Evolutionary conservation across 2,113 vertebrate genomes (phyloP).

Genomic region (Dicerorhinus sumatrensis): DNA sequence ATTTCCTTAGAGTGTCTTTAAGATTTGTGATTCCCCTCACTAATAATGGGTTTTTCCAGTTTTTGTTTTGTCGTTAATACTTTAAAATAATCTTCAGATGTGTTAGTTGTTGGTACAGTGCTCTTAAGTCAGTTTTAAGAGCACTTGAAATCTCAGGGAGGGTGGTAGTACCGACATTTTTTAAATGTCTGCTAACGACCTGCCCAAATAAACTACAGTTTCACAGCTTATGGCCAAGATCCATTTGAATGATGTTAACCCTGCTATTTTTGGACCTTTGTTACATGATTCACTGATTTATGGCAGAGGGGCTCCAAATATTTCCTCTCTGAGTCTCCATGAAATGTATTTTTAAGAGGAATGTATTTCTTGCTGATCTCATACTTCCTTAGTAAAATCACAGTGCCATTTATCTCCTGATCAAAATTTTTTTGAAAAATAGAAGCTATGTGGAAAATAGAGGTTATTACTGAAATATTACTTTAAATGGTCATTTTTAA

Average conservation of each 20-base stretch:
- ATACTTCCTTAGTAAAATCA: conserved; percentile 55
- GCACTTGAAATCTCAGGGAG: neutral
- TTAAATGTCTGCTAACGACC: neutral
- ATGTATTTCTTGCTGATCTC: conserved; percentile 46
- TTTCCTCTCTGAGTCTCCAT: conserved; percentile 50
- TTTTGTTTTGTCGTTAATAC: neutral
- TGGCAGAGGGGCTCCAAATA: conserved; percentile 37
- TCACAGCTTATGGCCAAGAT: neutral
- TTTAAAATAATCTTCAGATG: neutral
- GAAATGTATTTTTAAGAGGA: neutral
- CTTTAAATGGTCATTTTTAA: conserved; percentile 1
- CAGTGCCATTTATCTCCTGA: neutral
- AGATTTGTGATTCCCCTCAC: neutral
- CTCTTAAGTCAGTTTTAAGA: neutral
- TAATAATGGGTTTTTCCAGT: neutral
- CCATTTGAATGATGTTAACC: conserved; percentile 21
- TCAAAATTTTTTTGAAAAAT: neutral
- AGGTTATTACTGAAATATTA: neutral
- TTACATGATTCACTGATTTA: conserved; percentile 43
- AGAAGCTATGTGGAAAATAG: neutral
- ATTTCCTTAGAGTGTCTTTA: neutral
- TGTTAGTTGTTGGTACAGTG: neutral
- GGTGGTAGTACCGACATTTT: neutral
- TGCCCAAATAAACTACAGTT: neutral
- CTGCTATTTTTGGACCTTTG: conserved; percentile 22